These are phyloP conservation scores for Campoletis raptor DNA, from an alignment of 2,888 invertebrate species.

Conservation along the genomic window DNA sequence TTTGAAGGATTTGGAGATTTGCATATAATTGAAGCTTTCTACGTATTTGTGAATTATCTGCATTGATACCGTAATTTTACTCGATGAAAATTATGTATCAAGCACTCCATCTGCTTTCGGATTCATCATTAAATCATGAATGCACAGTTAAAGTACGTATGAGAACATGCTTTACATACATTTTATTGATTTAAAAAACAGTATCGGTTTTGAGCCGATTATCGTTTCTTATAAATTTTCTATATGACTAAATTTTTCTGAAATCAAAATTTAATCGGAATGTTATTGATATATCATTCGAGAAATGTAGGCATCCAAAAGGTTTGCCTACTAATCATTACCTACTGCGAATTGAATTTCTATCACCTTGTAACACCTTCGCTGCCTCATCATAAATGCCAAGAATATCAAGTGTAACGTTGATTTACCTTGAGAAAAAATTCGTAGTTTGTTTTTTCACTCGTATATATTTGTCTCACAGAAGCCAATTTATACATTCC, in stretches of 20 bases:
- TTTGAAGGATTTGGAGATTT: not conserved
- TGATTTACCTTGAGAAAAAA: not conserved
- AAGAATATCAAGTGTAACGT: not conserved
- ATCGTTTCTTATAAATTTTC: slow-evolving; percentile 25
- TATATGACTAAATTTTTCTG: slow-evolving; percentile 15
- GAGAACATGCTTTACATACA: not conserved
- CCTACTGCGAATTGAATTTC: not conserved
- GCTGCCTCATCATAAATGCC: slow-evolving; percentile 2
- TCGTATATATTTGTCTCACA: not conserved
- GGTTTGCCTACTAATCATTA: not conserved
- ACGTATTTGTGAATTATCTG: not conserved
- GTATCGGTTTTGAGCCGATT: not conserved
- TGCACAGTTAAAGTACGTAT: slow-evolving; percentile 23
- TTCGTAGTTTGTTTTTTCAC: not conserved
- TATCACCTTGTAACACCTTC: not conserved
- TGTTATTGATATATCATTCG: not conserved
- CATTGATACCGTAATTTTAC: not conserved
- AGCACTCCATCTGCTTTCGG: not conserved
- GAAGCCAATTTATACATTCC: slow-evolving; percentile 6
- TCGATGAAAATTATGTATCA: slow-evolving; percentile 31
- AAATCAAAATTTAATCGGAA: slow-evolving; percentile 26
- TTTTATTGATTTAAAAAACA: slow-evolving; percentile 36
- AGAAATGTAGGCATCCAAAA: not conserved
- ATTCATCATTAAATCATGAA: slow-evolving; percentile 36
- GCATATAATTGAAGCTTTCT: not conserved